Evolutionary conservation across 1,140 invertebrate genomes (phyloP).

Genomic region (Pseudomyrmex flavicornis): DNA sequence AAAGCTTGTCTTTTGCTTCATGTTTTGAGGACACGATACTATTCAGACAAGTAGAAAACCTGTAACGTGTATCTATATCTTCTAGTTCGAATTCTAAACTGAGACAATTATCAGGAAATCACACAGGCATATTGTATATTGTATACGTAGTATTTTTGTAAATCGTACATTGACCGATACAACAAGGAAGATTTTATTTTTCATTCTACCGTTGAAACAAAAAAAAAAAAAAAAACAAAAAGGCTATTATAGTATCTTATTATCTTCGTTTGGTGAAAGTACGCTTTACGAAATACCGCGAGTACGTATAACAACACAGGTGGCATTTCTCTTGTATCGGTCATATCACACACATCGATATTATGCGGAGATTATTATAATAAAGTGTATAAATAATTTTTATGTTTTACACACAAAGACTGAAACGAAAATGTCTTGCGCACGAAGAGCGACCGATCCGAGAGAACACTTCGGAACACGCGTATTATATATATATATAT

Average conservation of each 20-base stretch:
- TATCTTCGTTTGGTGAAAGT: not conserved
- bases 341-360: conserved; percentile 15
- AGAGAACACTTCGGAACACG: conserved; percentile 27
- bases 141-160: not conserved
- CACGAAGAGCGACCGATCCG: conserved; percentile 36
- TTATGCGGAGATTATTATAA: conserved; percentile 14
- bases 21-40: not conserved
- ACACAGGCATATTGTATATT: not conserved
- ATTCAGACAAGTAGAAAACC: conserved; percentile 26
- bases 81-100: conserved; percentile 11
- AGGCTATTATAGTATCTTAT: not conserved
- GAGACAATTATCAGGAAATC: not conserved
- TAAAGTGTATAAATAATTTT: conserved; percentile 7
- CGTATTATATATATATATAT: not conserved
- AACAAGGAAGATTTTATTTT: not conserved
- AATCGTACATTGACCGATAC: conserved; percentile 12
- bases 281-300: conserved; percentile 10
- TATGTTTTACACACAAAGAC: conserved; percentile 24
- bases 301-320: not conserved
- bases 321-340: conserved; percentile 41
- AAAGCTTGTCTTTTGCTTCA: not conserved
- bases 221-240: not conserved
- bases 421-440: conserved; percentile 37
- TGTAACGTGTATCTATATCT: conserved; percentile 7
- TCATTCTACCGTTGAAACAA: not conserved